Conservation (phyloP, 2,113 vertebrate genomes). For the Thymallus thymallus region DNA sequence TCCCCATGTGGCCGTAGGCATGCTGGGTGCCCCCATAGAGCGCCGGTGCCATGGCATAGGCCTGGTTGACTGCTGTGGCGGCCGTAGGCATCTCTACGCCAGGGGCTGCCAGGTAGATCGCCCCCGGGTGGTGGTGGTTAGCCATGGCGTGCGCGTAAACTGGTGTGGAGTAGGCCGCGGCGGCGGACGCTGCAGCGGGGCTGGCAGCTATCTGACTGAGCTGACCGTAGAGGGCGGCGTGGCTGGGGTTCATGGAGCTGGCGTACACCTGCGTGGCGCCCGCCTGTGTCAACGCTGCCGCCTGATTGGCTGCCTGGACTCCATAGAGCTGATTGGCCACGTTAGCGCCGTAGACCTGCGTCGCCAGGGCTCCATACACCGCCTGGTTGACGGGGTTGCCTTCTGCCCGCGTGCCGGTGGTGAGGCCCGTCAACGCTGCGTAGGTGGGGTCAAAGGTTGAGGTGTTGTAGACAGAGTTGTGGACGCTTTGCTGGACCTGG, state of each 20-base stretch:
- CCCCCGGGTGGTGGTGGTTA: slow-evolving; percentile 53
- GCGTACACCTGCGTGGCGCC: slow-evolving; percentile 72
- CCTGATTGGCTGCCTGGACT: slow-evolving; percentile 67
- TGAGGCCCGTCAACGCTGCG: slow-evolving; percentile 74
- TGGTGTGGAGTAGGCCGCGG: slow-evolving; percentile 70
- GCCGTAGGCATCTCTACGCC: slow-evolving; percentile 77
- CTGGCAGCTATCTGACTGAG: slow-evolving; percentile 59
- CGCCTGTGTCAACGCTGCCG: slow-evolving; percentile 69
- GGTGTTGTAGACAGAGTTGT: slow-evolving; percentile 82
- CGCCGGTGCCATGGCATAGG: slow-evolving; percentile 71
- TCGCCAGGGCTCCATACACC: slow-evolving; percentile 82
- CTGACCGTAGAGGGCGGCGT: slow-evolving; percentile 71
- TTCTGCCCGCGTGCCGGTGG: slow-evolving; percentile 72
- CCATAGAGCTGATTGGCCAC: slow-evolving; percentile 75
- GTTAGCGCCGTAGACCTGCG: slow-evolving; percentile 81
- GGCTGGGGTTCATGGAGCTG: slow-evolving; percentile 61
- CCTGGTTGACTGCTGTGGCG: slow-evolving; percentile 69
- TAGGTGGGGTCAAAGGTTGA: slow-evolving; percentile 84
- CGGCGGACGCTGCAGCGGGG: slow-evolving; percentile 59
- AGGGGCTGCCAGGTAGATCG: slow-evolving; percentile 67
- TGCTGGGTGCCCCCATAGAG: slow-evolving; percentile 62
- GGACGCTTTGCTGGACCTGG: slow-evolving; percentile 74
- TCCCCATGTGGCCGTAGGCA: slow-evolving; percentile 73
- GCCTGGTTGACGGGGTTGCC: slow-evolving; percentile 78
- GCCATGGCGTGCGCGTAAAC: slow-evolving; percentile 69